Evolutionary conservation across 37 sponge, comb jelly and placozoan genomes (phyloP), one percentile per base, ranked within the genome.

Genomic region (Amphimedon queenslandica): DNA sequence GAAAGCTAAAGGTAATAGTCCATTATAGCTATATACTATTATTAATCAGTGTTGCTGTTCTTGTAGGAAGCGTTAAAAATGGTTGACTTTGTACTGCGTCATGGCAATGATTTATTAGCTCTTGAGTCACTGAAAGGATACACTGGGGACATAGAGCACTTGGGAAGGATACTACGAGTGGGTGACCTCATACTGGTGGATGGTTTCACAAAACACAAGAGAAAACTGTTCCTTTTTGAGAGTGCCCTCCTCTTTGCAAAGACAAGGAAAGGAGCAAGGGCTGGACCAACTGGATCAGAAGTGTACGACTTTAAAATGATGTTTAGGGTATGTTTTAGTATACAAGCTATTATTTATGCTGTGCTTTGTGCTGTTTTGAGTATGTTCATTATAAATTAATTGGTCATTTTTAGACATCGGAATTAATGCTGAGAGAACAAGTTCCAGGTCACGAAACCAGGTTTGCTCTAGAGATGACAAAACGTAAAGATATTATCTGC

Each of bases 21-120:
- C 23, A 27, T 16, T n/a, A n/a, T n/a, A 6, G 61, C 61, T 60
- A 47, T 47, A 18, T 25, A 60, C 61, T 60, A n/a, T 35, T 27
- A 18, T n/a, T 67, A 35, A n/a, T 2, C 21, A 20, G n/a, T n/a
- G n/a, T n/a, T 58, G 40, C 8, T 55, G 5, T 56, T 23, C 66
- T 67, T 76, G 51, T 58, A 81, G 85, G 86, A 80, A 40, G 85
- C 90, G n/a, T 69, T 80, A n/a, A 84, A 84, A 35, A 80, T 84
- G 78, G 58, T 69, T 36, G 82, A 81, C 40, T 93, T 88, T 65
- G 81, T 90, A 36, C 82, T 93, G 0, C 89, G 90, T 28, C 93
- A 93, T 88, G 93, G 93, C 56, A 88, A 93, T 70, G 90, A 93
- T 71, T 63, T 93, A n/a, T 72, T 93, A 6, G 93, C 93, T 30